Evolutionary conservation across 2,113 vertebrate species (phyloP).

Genomic region (Uropsilus gracilis): DNA sequence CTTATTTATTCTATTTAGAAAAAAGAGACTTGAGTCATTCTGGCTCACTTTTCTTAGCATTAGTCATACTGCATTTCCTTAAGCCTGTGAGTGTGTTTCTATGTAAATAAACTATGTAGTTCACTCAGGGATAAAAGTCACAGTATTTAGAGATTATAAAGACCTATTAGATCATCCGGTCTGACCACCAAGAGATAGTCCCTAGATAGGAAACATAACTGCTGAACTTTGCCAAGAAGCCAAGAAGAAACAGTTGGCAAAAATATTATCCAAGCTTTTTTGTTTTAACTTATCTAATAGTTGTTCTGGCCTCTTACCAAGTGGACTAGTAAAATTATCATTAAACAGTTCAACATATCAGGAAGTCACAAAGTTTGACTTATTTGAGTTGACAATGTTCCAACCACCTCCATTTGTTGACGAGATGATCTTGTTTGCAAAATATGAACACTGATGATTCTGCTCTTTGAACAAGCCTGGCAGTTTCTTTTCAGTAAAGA

Average conservation of each 20-base stretch:
- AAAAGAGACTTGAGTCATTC: constrained; percentile 65
- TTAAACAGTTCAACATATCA: constrained; percentile 55
- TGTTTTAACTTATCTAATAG: constrained; percentile 72
- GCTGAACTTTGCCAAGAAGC: constrained; percentile 62
- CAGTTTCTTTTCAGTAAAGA: constrained; percentile 15
- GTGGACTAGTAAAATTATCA: constrained; percentile 58
- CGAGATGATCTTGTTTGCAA: constrained; percentile 63
- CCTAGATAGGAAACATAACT: constrained; percentile 67
- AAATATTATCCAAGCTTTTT: constrained; percentile 64
- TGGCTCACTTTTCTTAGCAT: constrained; percentile 61
- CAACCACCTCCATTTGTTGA: not conserved
- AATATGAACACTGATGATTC: constrained; percentile 6
- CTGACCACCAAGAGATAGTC: constrained; percentile 73
- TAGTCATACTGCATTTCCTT: constrained; percentile 76
- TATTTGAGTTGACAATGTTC: constrained; percentile 47
- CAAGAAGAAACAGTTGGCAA: constrained; percentile 74
- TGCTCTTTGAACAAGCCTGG: constrained; percentile 37
- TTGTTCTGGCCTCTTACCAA: constrained; percentile 66
- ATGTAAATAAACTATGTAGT: constrained; percentile 79
- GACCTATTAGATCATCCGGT: constrained; percentile 79
- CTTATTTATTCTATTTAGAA: constrained; percentile 64
- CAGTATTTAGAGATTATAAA: constrained; percentile 76
- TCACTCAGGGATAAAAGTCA: constrained; percentile 80
- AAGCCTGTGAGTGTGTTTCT: constrained; percentile 77
- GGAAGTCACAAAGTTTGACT: constrained; percentile 54